Conservation (phyloP, 2,797 vertebrate species). For the Amblyraja radiata region DNA sequence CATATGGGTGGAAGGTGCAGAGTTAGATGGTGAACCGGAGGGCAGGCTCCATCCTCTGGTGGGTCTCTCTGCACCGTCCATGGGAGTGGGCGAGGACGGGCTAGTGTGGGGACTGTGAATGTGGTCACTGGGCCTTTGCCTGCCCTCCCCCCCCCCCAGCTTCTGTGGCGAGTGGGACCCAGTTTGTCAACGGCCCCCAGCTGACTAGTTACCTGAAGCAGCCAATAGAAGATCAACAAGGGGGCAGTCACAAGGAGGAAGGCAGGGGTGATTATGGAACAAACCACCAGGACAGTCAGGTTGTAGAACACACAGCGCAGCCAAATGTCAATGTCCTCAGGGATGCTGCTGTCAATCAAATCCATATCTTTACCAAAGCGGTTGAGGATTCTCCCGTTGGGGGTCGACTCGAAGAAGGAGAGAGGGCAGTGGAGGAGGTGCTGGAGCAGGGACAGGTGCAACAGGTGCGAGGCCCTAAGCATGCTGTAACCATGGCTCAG, state of each 20-base stretch:
- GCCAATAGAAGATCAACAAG: constrained; percentile 74
- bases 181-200: no score
- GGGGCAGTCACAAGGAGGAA: constrained; percentile 71
- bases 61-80: no score
- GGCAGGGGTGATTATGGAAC: constrained; percentile 69
- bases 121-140: no score
- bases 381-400: constrained; percentile 66
- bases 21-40: no score
- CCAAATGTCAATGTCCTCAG: constrained; percentile 73
- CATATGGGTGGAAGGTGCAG: no score
- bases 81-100: not conserved
- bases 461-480: constrained; percentile 61
- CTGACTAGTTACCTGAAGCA: constrained; percentile 71
- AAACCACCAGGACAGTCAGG: constrained; percentile 71
- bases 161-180: no score
- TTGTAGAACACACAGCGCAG: constrained; percentile 78
- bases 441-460: constrained; percentile 46
- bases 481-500: constrained; percentile 62
- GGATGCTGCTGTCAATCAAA: constrained; percentile 65
- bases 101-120: not conserved
- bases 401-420: constrained; percentile 65
- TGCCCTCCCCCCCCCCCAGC: no score
- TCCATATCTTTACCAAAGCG: constrained; percentile 75
- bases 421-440: constrained; percentile 65
- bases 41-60: no score